These are phyloP conservation scores for Odontocerum albicorne DNA, from an alignment of 2,888 invertebrate species.

Conservation along the genomic window DNA sequence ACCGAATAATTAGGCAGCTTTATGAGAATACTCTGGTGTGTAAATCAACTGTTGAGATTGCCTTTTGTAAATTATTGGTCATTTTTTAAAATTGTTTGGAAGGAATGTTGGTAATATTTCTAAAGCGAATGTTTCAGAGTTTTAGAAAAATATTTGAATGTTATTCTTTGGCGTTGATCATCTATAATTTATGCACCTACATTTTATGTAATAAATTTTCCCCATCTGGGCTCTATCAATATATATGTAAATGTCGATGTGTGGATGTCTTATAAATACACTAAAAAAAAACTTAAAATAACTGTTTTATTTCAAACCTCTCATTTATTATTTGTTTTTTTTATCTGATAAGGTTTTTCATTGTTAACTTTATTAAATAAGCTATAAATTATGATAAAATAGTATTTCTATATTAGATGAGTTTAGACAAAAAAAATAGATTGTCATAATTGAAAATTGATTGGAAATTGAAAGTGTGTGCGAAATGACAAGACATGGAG, in stretches of 20 bases:
- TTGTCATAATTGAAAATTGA: too few relatives aligned
- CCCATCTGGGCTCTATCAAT: slow-evolving; percentile 36
- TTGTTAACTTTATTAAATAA: too few relatives aligned
- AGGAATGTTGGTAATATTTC: slow-evolving; percentile 35
- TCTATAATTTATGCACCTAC: slow-evolving; percentile 37
- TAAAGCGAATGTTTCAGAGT: slow-evolving; percentile 26
- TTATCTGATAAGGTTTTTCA: too few relatives aligned
- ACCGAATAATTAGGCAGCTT: slow-evolving; percentile 34
- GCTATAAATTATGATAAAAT: too few relatives aligned
- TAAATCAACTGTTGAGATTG: slow-evolving; percentile 26
- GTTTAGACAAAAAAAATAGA: too few relatives aligned
- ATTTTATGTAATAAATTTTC: slow-evolving; percentile 36
- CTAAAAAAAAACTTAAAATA: slow-evolving; percentile 17
- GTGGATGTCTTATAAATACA: slow-evolving; percentile 37
- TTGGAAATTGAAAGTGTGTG: too few relatives aligned
- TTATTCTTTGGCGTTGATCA: slow-evolving; percentile 37
- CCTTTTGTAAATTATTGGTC: slow-evolving; percentile 30
- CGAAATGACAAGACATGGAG: too few relatives aligned
- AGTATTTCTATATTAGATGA: too few relatives aligned
- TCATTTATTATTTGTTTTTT: too few relatives aligned
- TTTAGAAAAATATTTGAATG: slow-evolving; percentile 35
- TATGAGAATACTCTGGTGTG: slow-evolving; percentile 21
- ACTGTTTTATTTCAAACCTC: slow-evolving; percentile 14
- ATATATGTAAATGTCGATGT: slow-evolving; percentile 37
- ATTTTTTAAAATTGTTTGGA: slow-evolving; percentile 29